These are phyloP conservation scores for Venturia canescens DNA, from an alignment of 1,140 invertebrate species.

Conservation along the genomic window DNA sequence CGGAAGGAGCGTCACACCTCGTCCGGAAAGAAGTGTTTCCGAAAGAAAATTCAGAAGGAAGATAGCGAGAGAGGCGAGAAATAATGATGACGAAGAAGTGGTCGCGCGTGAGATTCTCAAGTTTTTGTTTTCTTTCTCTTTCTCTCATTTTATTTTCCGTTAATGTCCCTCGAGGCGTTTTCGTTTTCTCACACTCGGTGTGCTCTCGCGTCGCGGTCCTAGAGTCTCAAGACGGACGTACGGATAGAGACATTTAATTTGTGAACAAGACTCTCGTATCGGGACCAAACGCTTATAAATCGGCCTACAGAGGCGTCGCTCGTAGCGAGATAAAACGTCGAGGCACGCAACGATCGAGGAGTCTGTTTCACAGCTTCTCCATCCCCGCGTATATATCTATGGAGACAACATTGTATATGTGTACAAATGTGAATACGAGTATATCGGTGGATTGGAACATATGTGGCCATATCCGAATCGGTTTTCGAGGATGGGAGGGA, in stretches of 20 bases:
- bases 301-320: conserved; percentile 47
- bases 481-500: conserved; percentile 30
- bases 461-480: conserved; percentile 41
- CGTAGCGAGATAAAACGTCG: conserved; percentile 52
- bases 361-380: conserved; percentile 1
- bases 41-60: not conserved
- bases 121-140: not conserved
- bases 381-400: conserved; percentile 15
- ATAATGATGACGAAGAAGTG: conserved; percentile 23
- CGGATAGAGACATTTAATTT: conserved; percentile 57
- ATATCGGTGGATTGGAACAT: no score
- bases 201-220: conserved; percentile 1
- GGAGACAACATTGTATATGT: not conserved
- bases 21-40: no score
- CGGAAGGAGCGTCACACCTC: no score
- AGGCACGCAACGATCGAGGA: conserved; percentile 28
- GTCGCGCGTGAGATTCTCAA: not conserved
- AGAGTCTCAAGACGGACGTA: conserved; percentile 45
- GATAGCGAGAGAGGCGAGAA: conserved; percentile 3
- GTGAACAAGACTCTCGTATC: conserved; percentile 54
- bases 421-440: not conserved
- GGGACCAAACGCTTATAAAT: conserved; percentile 54
- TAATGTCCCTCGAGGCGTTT: not conserved
- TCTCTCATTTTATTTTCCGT: not conserved
- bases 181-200: conserved; percentile 20